Conservation (phyloP, 2,113 vertebrate species). For the Oreochromis tanganicae region DNA sequence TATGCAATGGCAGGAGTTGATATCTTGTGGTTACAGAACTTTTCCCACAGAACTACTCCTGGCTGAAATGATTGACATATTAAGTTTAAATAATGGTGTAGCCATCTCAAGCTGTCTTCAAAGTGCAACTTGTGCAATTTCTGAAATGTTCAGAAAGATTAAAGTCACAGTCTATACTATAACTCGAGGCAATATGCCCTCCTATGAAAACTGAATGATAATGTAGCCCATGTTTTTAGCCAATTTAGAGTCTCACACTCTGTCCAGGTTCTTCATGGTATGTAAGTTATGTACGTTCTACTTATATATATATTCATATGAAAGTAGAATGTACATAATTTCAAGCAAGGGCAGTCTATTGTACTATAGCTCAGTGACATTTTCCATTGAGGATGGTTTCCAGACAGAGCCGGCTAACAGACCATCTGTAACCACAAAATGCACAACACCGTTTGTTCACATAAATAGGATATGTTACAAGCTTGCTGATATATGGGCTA, state of each 20-base stretch:
- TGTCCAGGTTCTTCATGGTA: background rate
- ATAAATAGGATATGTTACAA: background rate
- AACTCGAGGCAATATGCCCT: background rate
- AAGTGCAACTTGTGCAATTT: conserved; percentile 66
- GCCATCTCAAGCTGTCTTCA: conserved; percentile 43
- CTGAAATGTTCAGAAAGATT: conserved; percentile 47
- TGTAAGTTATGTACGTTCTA: background rate
- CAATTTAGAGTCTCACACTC: background rate
- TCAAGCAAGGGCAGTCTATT: background rate
- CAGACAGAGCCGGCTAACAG: background rate
- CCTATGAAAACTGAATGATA: background rate
- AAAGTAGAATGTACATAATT: background rate
- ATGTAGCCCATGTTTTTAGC: background rate
- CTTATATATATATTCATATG: background rate
- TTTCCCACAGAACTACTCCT: conserved; percentile 50
- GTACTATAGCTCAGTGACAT: background rate
- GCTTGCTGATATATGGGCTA: background rate
- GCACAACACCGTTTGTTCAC: background rate
- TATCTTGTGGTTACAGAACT: conserved; percentile 57
- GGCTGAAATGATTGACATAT: conserved; percentile 69
- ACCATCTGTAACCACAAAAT: background rate
- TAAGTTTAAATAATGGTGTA: conserved; percentile 68
- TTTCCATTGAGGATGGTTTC: background rate
- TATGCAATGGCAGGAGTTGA: conserved; percentile 61
- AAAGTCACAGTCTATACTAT: background rate